Conservation (phyloP, 1,140 invertebrate genomes). For the Micrasema minimum region DNA sequence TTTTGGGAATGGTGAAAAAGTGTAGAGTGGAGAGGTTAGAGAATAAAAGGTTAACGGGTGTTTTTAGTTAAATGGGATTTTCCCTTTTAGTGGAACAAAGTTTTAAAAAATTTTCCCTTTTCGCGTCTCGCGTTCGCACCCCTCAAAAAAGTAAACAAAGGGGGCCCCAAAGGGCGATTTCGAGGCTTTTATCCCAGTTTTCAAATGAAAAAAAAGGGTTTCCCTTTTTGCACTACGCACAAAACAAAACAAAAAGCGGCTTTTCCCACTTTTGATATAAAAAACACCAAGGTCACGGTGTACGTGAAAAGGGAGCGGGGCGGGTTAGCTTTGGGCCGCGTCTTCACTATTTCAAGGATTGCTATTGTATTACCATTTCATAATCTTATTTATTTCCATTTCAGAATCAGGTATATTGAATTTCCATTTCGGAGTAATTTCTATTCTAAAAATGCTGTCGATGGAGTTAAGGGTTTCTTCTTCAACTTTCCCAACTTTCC, state of each 20-base stretch:
- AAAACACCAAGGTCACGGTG: slow-evolving; percentile 31
- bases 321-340: neutral
- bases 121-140: neutral
- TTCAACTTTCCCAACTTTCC: too few species aligned
- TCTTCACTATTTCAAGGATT: too few species aligned
- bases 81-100: too few species aligned
- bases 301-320: slow-evolving; percentile 9
- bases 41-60: slow-evolving; percentile 21
- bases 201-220: slow-evolving; percentile 22
- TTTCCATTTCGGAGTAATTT: too few species aligned
- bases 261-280: slow-evolving; percentile 34
- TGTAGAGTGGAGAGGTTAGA: too few species aligned
- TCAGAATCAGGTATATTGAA: too few species aligned
- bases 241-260: slow-evolving; percentile 20
- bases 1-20: too few species aligned
- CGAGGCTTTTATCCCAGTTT: slow-evolving; percentile 25
- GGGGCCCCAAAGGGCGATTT: neutral
- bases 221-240: slow-evolving; percentile 33
- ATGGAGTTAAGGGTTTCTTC: too few species aligned
- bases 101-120: neutral
- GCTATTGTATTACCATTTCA: too few species aligned
- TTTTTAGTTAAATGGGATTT: neutral
- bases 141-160: slow-evolving; percentile 10
- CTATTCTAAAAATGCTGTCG: too few species aligned
- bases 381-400: too few species aligned